Evolutionary conservation across 2,888 invertebrate genomes (phyloP).

Genomic region (Cerceris rybyensis): DNA sequence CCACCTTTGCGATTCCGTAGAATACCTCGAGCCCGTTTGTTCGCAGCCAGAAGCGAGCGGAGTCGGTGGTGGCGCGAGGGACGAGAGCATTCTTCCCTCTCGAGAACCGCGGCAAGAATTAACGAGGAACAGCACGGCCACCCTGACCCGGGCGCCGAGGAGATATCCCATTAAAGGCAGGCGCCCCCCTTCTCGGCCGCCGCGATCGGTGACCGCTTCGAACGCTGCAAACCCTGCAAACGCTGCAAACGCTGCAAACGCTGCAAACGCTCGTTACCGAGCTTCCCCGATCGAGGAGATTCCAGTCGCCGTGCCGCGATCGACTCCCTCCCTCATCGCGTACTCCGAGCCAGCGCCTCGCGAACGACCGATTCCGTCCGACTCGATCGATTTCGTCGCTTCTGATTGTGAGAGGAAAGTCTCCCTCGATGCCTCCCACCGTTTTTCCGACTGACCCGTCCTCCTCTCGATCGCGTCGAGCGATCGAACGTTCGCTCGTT

Average conservation of each 20-base stretch:
- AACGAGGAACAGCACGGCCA: slow-evolving; percentile 71
- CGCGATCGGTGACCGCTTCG: background rate
- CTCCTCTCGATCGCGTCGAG: too few species aligned
- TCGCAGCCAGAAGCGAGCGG: slow-evolving; percentile 49
- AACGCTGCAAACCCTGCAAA: too few species aligned
- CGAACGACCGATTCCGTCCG: background rate
- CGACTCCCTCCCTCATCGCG: background rate
- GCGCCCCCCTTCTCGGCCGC: slow-evolving; percentile 40
- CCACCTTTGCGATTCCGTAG: slow-evolving; percentile 23
- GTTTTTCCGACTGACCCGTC: background rate
- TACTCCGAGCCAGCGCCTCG: background rate
- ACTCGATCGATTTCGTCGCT: slow-evolving; percentile 1
- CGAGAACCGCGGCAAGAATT: slow-evolving; percentile 57
- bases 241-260: too few species aligned
- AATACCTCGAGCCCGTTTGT: slow-evolving; percentile 52
- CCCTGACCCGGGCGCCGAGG: slow-evolving; percentile 68
- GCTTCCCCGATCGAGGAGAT: too few species aligned
- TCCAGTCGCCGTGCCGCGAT: background rate
- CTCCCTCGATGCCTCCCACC: too few species aligned
- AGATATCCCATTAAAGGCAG: slow-evolving; percentile 73
- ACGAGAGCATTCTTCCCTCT: slow-evolving; percentile 45
- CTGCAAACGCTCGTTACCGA: too few species aligned
- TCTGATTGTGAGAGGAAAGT: background rate
- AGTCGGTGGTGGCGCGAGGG: slow-evolving; percentile 17
- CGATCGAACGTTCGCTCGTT: slow-evolving; percentile 20